These are phyloP conservation scores for Macrobrachium nipponense DNA, from an alignment of 1,140 invertebrate species.

Conservation along the genomic window DNA sequence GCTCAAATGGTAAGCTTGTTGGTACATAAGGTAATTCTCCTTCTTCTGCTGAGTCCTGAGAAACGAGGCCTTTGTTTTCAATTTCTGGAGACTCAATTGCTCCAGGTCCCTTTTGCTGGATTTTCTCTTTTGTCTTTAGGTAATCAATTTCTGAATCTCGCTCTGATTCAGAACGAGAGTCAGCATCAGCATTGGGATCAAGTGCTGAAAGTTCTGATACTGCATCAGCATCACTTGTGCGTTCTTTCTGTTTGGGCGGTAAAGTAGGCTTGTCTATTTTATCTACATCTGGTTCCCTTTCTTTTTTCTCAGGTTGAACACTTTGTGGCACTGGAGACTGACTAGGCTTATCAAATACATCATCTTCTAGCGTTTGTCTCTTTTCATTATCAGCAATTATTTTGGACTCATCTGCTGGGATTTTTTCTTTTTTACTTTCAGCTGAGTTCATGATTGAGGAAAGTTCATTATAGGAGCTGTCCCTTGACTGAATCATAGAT, in stretches of 20 bases:
- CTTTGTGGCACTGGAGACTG: neutral
- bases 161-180: constrained; percentile 84
- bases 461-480: constrained; percentile 52
- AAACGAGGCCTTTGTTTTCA: constrained; percentile 77
- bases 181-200: constrained; percentile 71
- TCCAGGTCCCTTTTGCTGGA: constrained; percentile 47
- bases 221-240: constrained; percentile 44
- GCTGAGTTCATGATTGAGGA: constrained; percentile 48
- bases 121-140: constrained; percentile 68
- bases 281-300: constrained; percentile 11
- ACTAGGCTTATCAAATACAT: constrained; percentile 48
- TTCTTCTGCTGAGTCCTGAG: constrained; percentile 85
- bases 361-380: constrained; percentile 38
- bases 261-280: constrained; percentile 29
- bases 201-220: constrained; percentile 3
- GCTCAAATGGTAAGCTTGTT: constrained; percentile 84
- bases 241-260: constrained; percentile 50
- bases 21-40: constrained; percentile 88
- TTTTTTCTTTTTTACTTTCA: constrained; percentile 21
- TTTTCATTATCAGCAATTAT: constrained; percentile 15
- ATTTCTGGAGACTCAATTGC: constrained; percentile 57
- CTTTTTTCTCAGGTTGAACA: constrained; percentile 4
- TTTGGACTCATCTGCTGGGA: constrained; percentile 13
- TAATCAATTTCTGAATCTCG: constrained; percentile 77
- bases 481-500: constrained; percentile 27